Percentiles rank a stretch among this genome's conserved stretches.
Conservation (phyloP, 2,113 vertebrate genomes). For the Sebastes fasciatus region DNA sequence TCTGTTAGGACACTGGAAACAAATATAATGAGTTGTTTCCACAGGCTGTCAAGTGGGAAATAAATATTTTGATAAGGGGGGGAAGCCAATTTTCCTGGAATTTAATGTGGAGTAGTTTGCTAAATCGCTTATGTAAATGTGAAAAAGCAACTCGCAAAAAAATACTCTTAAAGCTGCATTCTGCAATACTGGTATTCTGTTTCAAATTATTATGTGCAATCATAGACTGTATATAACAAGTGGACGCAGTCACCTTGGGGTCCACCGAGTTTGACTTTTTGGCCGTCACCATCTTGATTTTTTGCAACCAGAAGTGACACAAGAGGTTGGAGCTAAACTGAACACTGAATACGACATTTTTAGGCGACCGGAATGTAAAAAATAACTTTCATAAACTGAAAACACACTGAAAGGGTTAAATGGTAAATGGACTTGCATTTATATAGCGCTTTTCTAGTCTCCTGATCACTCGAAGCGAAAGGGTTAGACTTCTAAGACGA, state of each 20-base stretch:
- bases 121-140: not conserved
- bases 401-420: not conserved
- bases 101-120: not conserved
- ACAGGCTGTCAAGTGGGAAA: slow-evolving; percentile 27
- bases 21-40: slow-evolving; percentile 52
- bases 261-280: not conserved
- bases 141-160: not conserved
- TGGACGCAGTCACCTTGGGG: not conserved
- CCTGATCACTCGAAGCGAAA: not conserved
- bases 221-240: not conserved
- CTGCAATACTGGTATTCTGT: not conserved
- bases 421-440: too few relatives aligned
- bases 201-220: not conserved
- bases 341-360: not conserved
- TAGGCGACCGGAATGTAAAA: not conserved
- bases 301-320: not conserved
- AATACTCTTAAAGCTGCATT: not conserved
- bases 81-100: not conserved
- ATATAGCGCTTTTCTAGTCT: too few relatives aligned
- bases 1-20: slow-evolving; percentile 49
- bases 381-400: not conserved
- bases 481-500: too few relatives aligned
- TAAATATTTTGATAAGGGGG: slow-evolving; percentile 26
- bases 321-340: not conserved
- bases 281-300: not conserved